phyloP scores from a whole-genome alignment of 1,140 invertebrate species.

The Megathymus violae region DNA sequence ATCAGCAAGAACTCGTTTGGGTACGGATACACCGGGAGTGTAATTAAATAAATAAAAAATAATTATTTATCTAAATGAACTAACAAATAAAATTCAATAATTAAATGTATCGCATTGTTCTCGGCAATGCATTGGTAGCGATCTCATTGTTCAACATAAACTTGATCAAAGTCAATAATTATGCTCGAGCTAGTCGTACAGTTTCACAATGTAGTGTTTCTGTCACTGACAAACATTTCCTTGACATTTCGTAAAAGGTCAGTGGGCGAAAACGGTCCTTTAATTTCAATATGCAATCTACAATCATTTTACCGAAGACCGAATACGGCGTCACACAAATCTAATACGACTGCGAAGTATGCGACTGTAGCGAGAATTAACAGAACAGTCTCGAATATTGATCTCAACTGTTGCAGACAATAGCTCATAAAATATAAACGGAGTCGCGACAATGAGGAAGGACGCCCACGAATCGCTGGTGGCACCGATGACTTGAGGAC shows the following conservation, averaged over 20 bases:
- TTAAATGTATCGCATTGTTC: too few relatives aligned
- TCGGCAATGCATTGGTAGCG: too few relatives aligned
- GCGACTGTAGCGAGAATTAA: background rate
- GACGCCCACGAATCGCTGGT: conserved; percentile 53
- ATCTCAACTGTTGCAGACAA: conserved; percentile 22
- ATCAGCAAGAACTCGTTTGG: too few relatives aligned
- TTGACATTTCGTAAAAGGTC: conserved; percentile 29
- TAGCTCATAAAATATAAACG: conserved; percentile 24
- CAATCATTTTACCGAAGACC: conserved; percentile 5
- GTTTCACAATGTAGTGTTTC: background rate
- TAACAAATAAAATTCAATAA: too few relatives aligned
- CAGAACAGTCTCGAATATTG: conserved; percentile 22
- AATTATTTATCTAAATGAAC: too few relatives aligned
- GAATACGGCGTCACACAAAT: background rate
- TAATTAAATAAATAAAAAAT: too few relatives aligned
- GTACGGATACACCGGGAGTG: too few relatives aligned
- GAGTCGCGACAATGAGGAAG: conserved; percentile 63
- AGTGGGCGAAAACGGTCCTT: background rate
- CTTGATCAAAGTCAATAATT: background rate
- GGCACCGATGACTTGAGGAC: conserved; percentile 39
- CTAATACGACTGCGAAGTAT: background rate
- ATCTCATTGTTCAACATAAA: too few relatives aligned
- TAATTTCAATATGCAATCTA: background rate
- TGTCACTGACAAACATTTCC: conserved; percentile 5
- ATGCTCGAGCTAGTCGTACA: background rate